phyloP scores from a whole-genome alignment of 2,797 vertebrate species.

The Hippopotamyrus pictus region DNA sequence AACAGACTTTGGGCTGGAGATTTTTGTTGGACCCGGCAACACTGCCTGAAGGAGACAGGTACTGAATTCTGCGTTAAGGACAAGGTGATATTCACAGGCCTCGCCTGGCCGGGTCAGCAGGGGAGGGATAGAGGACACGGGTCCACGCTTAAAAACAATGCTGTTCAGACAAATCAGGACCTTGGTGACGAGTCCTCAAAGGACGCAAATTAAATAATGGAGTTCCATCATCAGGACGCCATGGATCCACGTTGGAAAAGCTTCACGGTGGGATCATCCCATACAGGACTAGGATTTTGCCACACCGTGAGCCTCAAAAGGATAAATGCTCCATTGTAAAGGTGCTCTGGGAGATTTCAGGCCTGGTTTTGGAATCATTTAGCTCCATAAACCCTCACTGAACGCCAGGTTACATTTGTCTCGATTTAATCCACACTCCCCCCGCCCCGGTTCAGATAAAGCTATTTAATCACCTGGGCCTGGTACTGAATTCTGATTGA shows the following conservation, averaged over 20 bases:
- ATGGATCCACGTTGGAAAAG: slow-evolving; percentile 42
- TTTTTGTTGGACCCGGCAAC: not conserved
- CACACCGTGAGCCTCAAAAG: slow-evolving; percentile 32
- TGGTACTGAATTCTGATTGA: not conserved
- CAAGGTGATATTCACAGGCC: not conserved
- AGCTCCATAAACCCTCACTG: not conserved
- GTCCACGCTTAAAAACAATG: slow-evolving; percentile 52
- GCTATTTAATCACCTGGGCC: not conserved
- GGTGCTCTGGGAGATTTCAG: slow-evolving; percentile 4
- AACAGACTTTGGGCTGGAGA: not conserved
- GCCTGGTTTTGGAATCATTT: slow-evolving; percentile 17
- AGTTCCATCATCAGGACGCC: slow-evolving; percentile 36
- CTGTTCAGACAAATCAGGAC: slow-evolving; percentile 57
- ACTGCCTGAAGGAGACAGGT: not conserved
- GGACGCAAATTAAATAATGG: slow-evolving; percentile 51
- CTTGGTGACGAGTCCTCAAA: slow-evolving; percentile 43
- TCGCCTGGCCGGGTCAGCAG: slow-evolving; percentile 28
- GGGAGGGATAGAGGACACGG: slow-evolving; percentile 52
- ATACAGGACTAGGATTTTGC: slow-evolving; percentile 32
- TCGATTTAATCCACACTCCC: not conserved
- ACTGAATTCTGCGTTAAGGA: not conserved
- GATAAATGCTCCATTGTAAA: not conserved
- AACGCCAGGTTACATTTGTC: slow-evolving; percentile 5
- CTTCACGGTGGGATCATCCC: slow-evolving; percentile 42
- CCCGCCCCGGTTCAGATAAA: not conserved